Evolutionary conservation across 1,140 invertebrate genomes (phyloP), one percentile per base, ranked within the genome.

Genomic region (Drosophila nebulosa): DNA sequence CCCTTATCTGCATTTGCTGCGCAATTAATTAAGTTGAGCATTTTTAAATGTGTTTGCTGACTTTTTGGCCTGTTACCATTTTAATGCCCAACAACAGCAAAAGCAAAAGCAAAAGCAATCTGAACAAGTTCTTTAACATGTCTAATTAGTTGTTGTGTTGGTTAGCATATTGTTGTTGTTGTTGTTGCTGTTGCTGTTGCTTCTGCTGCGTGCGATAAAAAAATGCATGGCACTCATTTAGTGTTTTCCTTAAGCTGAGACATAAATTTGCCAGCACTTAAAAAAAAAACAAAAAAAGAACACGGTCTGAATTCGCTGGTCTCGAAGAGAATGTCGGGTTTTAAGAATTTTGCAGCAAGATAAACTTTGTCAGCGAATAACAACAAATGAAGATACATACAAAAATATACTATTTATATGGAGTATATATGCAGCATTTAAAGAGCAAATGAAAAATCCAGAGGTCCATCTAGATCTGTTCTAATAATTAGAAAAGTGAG

Each of bases 161-260:
- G 52, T 50, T 59, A 26, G 14, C 60, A 32, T 55, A 30, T 30
- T 42, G 60, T 64, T 62, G 67, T 56, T 50, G 10, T 52, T 46
- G 10, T 57, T 55, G 21, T 14, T 46, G 50, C 35, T 12, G 46
- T 60, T 59, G 66, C 32, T 50, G 63, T 18, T 69, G 59, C 57
- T 72, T 67, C 68, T 73, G 81, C 77, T 79, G 80, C 80, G 68
- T 79, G 75, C 71, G 83, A 88, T 88, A 88, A 88, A 85, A 78
- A 86, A 88, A 83, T 88, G 83, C 78, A 79, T 88, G 83, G 83
- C 84, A 88, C 83, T 88, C 83, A 88, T 88, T 88, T 88, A 88
- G 83, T 85, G 81, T 85, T 85, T 60, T 85, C 78, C 78, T 88
- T 85, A 85, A 85, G 83, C 78, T 78, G 81, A 67, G 83, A 85